A percentile compares a stretch with the other conserved stretches of the same genome.
Evolutionary conservation across 2,113 vertebrate genomes (phyloP).

Genomic region (Morone saxatilis): DNA sequence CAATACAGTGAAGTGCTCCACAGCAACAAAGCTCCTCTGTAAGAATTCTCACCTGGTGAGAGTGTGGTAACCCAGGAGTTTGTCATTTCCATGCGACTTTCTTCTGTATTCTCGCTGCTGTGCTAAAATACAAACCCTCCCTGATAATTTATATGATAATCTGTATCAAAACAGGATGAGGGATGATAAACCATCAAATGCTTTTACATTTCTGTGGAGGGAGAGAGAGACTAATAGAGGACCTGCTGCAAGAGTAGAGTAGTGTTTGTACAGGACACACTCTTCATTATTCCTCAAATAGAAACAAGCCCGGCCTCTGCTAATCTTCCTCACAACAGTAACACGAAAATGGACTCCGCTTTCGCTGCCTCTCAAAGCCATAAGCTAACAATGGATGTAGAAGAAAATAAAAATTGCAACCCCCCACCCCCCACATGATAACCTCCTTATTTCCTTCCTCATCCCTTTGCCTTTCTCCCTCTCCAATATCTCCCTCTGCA

Average conservation of each 20-base stretch:
- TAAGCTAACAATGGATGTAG: conserved; percentile 67
- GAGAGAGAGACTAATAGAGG: conserved; percentile 21
- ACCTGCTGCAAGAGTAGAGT: conserved; percentile 37
- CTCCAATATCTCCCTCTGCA: conserved; percentile 22
- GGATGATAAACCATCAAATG: conserved; percentile 1
- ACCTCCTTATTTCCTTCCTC: conserved; percentile 56
- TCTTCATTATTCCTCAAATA: conserved; percentile 79
- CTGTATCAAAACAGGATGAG: conserved; percentile 12
- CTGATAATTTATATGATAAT: conserved; percentile 1
- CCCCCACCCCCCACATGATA: conserved; percentile 22
- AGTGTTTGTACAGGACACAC: conserved; percentile 58
- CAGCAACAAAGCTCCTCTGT: conserved; percentile 23
- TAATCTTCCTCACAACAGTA: conserved; percentile 73
- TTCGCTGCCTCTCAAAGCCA: conserved; percentile 66
- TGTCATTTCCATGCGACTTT: conserved; percentile 16
- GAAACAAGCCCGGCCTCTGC: conserved; percentile 70
- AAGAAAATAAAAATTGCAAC: conserved; percentile 74
- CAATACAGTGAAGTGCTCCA: conserved; percentile 53
- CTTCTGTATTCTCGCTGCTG: neutral
- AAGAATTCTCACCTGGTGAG: conserved; percentile 60
- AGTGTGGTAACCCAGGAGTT: conserved; percentile 40
- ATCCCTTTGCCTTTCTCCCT: conserved; percentile 23
- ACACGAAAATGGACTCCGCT: conserved; percentile 67
- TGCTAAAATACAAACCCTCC: neutral
- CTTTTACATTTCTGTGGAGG: conserved; percentile 29